phyloP scores from a whole-genome alignment of 2,888 invertebrate species.

The Pycnomerus fuliginosus region DNA sequence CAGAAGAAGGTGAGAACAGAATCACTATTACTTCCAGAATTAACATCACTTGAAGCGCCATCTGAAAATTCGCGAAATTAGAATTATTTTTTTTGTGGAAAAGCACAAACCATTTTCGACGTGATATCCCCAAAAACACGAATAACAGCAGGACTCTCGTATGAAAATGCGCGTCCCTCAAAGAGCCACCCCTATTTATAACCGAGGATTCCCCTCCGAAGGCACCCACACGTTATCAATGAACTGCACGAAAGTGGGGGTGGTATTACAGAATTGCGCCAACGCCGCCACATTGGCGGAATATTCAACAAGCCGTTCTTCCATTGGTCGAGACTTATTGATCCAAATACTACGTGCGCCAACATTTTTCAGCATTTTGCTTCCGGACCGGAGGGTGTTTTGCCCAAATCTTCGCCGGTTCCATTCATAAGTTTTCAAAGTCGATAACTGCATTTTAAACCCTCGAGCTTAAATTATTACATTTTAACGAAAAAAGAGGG shows the following conservation, averaged over 20 bases:
- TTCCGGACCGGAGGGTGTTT: constrained; percentile 20
- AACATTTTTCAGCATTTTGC: constrained; percentile 28
- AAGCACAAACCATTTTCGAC: constrained; percentile 3
- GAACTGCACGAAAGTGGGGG: constrained; percentile 55
- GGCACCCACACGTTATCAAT: constrained; percentile 70
- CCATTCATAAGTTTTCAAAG: constrained; percentile 43
- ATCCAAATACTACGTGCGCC: constrained; percentile 43
- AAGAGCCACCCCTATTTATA: constrained; percentile 46
- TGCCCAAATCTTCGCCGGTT: constrained; percentile 27
- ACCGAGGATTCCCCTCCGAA: constrained; percentile 45
- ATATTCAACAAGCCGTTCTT: constrained; percentile 38
- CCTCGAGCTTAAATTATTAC: too few relatives aligned
- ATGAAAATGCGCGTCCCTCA: constrained; percentile 44
- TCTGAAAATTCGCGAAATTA: constrained; percentile 39
- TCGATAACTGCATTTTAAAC: too few relatives aligned
- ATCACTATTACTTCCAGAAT: constrained; percentile 44
- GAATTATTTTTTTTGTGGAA: constrained; percentile 3
- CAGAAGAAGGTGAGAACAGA: constrained; percentile 36
- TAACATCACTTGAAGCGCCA: constrained; percentile 41
- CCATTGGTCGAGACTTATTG: constrained; percentile 48
- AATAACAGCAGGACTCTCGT: constrained; percentile 12
- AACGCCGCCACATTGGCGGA: constrained; percentile 42
- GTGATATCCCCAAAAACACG: constrained; percentile 14
- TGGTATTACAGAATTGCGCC: constrained; percentile 43
- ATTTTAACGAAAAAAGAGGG: too few relatives aligned